Evolutionary conservation across 1,140 invertebrate species (phyloP).

Genomic region (Trissolcus basalis): DNA sequence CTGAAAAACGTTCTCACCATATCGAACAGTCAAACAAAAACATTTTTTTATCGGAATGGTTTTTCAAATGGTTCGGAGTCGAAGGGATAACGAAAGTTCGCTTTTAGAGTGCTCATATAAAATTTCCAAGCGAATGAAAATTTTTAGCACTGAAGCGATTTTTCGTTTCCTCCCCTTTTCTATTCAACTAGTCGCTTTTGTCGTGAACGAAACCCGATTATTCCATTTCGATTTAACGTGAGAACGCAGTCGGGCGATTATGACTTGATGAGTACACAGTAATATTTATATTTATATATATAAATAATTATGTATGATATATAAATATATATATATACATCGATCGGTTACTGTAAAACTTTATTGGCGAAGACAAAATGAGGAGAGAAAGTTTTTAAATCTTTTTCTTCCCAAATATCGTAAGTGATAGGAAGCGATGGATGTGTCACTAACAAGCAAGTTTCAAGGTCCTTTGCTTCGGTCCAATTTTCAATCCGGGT

Average conservation of each 20-base stretch:
- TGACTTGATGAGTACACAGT: conserved; percentile 10
- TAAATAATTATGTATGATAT: too few relatives aligned
- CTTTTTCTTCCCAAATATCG: conserved; percentile 13
- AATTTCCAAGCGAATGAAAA: too few relatives aligned
- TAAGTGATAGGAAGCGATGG: conserved; percentile 48
- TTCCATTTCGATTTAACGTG: conserved; percentile 11
- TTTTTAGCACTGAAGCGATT: not conserved
- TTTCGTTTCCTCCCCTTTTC: not conserved
- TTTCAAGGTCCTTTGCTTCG: conserved; percentile 17
- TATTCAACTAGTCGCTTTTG: not conserved
- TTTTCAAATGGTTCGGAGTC: conserved; percentile 9
- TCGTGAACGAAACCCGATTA: conserved; percentile 14
- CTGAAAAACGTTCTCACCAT: conserved; percentile 18
- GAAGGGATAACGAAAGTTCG: not conserved
- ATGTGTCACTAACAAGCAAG: conserved; percentile 43
- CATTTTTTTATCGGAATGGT: too few relatives aligned
- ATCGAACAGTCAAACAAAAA: conserved; percentile 12
- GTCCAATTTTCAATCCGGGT: conserved; percentile 17
- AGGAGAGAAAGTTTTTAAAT: conserved; percentile 16
- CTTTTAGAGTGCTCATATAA: too few relatives aligned
- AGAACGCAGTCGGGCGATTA: conserved; percentile 7
- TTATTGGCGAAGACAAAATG: conserved; percentile 38
- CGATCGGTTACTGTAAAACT: conserved; percentile 23
- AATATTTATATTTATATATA: conserved; percentile 1
- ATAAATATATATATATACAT: too few relatives aligned